Conservation (phyloP, 30 jellyfish, hydroid and myxozoan species). For the Aurelia coerulea region DNA sequence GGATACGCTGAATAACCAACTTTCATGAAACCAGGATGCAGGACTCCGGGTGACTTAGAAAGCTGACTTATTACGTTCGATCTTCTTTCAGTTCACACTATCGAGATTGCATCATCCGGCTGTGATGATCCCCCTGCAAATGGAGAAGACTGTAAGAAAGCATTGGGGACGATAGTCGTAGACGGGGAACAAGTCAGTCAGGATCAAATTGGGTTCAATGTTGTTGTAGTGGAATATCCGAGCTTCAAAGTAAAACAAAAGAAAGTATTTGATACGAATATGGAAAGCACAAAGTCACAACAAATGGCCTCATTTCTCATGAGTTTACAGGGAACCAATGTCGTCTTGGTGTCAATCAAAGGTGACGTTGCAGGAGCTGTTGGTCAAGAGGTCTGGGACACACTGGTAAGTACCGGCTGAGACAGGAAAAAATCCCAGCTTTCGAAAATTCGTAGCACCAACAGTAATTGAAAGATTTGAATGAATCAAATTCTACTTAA, state of each 20-base stretch:
- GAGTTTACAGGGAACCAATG: conserved; percentile 68
- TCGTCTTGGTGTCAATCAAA: conserved; percentile 75
- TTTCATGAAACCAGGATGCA: too few relatives aligned
- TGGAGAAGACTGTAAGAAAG: conserved; percentile 76
- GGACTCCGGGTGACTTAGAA: too few relatives aligned
- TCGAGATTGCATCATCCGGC: conserved; percentile 76
- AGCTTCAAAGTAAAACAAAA: conserved; percentile 62
- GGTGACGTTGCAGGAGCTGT: conserved; percentile 88
- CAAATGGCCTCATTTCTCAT: conserved; percentile 78
- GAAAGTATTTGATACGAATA: conserved; percentile 75
- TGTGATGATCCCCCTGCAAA: conserved; percentile 85
- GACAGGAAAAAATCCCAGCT: neutral
- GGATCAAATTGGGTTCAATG: conserved; percentile 82
- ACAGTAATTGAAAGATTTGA: too few relatives aligned
- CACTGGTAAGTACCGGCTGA: conserved; percentile 70
- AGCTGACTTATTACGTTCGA: too few relatives aligned
- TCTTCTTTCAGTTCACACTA: conserved; percentile 50
- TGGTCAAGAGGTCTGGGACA: conserved; percentile 89
- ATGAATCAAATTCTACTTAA: too few relatives aligned
- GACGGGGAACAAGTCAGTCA: conserved; percentile 92
- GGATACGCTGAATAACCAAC: too few relatives aligned
- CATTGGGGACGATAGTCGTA: conserved; percentile 80
- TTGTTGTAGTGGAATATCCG: conserved; percentile 91
- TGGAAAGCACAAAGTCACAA: conserved; percentile 62
- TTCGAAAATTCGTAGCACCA: too few relatives aligned